These are phyloP conservation scores for Ornithoptera priamus DNA, from an alignment of 2,888 invertebrate genomes.

Conservation along the genomic window DNA sequence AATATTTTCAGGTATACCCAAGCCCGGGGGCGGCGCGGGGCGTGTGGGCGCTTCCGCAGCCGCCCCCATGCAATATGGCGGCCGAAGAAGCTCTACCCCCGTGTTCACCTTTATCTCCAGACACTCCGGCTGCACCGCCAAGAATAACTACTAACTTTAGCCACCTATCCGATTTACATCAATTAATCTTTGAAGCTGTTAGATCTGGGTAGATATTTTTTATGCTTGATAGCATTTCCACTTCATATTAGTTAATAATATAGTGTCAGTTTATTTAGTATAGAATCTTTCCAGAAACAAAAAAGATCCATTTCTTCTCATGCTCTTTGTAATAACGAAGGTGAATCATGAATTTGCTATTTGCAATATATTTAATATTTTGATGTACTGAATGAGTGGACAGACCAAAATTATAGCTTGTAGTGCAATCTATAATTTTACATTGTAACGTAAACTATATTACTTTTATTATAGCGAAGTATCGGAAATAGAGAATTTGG, in stretches of 20 bases:
- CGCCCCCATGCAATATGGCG: slow-evolving; percentile 89
- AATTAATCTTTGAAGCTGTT: slow-evolving; percentile 91
- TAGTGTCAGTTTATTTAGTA: too few species aligned
- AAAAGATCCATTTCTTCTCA: neutral
- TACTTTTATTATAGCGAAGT: slow-evolving; percentile 82
- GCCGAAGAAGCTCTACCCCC: slow-evolving; percentile 81
- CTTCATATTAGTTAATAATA: too few species aligned
- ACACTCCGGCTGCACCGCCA: slow-evolving; percentile 66
- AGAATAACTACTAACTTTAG: slow-evolving; percentile 61
- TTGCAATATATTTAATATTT: neutral
- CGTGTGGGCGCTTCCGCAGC: slow-evolving; percentile 91
- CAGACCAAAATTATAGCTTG: too few species aligned
- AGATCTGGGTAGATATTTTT: slow-evolving; percentile 85
- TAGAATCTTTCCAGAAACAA: neutral
- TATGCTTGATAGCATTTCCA: too few species aligned
- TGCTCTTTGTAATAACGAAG: neutral
- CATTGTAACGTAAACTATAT: neutral
- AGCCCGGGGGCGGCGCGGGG: slow-evolving; percentile 94
- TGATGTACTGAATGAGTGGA: neutral
- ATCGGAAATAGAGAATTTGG: slow-evolving; percentile 89
- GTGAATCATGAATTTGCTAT: neutral
- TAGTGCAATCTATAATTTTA: neutral
- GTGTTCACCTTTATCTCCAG: slow-evolving; percentile 71
- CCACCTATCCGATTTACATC: slow-evolving; percentile 76
- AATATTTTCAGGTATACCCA: slow-evolving; percentile 82